These are phyloP conservation scores for Ips nitidus DNA, from an alignment of 1,140 invertebrate species.

Conservation along the genomic window DNA sequence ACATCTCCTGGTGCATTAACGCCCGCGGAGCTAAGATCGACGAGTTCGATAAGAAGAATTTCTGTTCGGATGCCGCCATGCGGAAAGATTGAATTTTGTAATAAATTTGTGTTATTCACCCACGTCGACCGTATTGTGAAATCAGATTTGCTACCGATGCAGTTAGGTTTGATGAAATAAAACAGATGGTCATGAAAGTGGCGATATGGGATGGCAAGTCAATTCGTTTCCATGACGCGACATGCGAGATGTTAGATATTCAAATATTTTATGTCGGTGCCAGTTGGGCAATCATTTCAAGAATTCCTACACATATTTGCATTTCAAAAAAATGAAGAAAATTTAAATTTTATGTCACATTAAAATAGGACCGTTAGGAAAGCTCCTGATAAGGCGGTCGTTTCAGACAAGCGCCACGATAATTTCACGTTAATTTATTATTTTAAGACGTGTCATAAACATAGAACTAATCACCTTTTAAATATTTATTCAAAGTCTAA, in stretches of 20 bases:
- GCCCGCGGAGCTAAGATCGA: constrained; percentile 16
- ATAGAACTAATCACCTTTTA: constrained; percentile 18
- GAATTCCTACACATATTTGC: no score
- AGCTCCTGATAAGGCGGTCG: no score
- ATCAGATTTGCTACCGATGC: constrained; percentile 28
- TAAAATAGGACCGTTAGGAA: no score
- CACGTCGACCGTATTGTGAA: constrained; percentile 20
- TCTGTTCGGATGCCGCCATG: constrained; percentile 20
- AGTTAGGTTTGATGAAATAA: constrained; percentile 27
- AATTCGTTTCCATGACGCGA: background rate
- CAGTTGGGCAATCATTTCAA: no score
- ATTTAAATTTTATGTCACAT: no score
- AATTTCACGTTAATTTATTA: no score
- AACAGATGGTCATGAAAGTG: constrained; percentile 18
- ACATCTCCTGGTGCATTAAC: constrained; percentile 8
- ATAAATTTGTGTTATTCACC: constrained; percentile 30
- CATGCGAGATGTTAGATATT: background rate
- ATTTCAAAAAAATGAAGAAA: no score
- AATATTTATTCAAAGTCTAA: constrained; percentile 18
- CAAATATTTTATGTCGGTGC: background rate
- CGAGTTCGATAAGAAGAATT: constrained; percentile 22
- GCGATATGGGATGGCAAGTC: background rate
- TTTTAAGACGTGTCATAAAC: background rate
- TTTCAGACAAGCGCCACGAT: no score
- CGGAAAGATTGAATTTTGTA: constrained; percentile 32